Evolutionary conservation across 2,888 invertebrate genomes (phyloP).

Genomic region (Nomada hirtipes): DNA sequence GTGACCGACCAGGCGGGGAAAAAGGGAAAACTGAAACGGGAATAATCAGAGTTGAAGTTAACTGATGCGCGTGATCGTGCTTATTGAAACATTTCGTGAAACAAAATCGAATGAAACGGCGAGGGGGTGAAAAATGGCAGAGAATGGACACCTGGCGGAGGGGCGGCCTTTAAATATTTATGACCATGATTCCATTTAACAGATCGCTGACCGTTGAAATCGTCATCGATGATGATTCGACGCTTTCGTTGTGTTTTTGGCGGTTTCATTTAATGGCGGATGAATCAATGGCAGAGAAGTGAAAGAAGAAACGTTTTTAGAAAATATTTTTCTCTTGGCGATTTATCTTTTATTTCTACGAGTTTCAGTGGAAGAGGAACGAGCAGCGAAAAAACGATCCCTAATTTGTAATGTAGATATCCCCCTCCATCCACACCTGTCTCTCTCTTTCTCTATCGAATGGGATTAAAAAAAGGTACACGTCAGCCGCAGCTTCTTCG

Average conservation of each 20-base stretch:
- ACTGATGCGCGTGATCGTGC: slow-evolving; percentile 8
- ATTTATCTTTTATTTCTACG: background rate
- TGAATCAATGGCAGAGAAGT: background rate
- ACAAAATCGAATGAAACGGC: background rate
- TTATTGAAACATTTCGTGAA: slow-evolving; percentile 1
- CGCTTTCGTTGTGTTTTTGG: too few species aligned
- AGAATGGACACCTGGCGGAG: too few species aligned
- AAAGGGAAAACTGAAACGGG: slow-evolving; percentile 3
- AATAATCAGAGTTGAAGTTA: slow-evolving; percentile 23
- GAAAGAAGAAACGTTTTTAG: background rate
- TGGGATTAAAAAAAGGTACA: slow-evolving; percentile 24
- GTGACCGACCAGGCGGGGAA: background rate
- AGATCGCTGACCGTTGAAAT: too few species aligned
- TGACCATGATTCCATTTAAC: too few species aligned
- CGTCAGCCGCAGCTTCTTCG: slow-evolving; percentile 5
- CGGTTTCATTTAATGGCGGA: background rate
- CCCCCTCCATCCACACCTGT: background rate
- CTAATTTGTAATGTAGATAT: slow-evolving; percentile 52
- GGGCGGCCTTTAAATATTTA: too few species aligned
- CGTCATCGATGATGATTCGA: too few species aligned
- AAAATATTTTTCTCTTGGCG: background rate
- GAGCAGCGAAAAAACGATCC: background rate
- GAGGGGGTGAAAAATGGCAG: background rate
- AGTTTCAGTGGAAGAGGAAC: background rate
- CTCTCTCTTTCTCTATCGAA: background rate